Evolutionary conservation across 2,797 vertebrate genomes (phyloP).

Genomic region (Bradypodion ventrale): DNA sequence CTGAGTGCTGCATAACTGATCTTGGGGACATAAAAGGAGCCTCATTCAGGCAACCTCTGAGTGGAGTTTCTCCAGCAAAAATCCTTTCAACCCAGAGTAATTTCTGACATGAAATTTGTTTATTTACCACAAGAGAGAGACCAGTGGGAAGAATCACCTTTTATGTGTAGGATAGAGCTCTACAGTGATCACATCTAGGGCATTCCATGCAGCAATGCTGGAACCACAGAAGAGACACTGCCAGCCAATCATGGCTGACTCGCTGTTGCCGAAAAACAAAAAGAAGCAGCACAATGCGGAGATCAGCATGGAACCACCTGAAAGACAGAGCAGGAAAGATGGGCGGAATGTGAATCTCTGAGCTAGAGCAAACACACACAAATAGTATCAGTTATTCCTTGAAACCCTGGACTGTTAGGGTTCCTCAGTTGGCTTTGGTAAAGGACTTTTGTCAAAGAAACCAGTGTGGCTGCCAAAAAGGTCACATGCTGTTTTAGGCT

Average conservation of each 20-base stretch:
- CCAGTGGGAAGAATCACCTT: slow-evolving; percentile 78
- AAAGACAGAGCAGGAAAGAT: background rate
- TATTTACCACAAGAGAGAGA: no score
- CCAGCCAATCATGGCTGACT: slow-evolving; percentile 92
- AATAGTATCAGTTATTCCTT: background rate
- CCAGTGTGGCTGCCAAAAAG: no score
- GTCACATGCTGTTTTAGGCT: no score
- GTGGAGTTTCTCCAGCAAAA: no score
- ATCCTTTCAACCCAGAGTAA: no score
- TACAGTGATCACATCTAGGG: slow-evolving; percentile 92
- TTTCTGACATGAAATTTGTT: no score
- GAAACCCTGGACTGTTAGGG: no score
- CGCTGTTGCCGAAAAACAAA: slow-evolving; percentile 92
- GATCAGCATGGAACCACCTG: slow-evolving; percentile 92
- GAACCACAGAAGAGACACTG: slow-evolving; percentile 94
- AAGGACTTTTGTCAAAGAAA: no score
- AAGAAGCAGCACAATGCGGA: slow-evolving; percentile 94
- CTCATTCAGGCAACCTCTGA: no score
- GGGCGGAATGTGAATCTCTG: background rate
- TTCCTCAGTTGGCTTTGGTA: no score
- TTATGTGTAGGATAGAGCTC: slow-evolving; percentile 94
- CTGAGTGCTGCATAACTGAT: no score
- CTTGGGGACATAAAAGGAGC: no score
- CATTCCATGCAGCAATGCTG: slow-evolving; percentile 95
- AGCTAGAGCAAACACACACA: background rate